A percentile compares a stretch with the other conserved stretches of the same genome.
Evolutionary conservation across 2,797 vertebrate genomes (phyloP).

Genomic region (Spondyliosoma cantharus): DNA sequence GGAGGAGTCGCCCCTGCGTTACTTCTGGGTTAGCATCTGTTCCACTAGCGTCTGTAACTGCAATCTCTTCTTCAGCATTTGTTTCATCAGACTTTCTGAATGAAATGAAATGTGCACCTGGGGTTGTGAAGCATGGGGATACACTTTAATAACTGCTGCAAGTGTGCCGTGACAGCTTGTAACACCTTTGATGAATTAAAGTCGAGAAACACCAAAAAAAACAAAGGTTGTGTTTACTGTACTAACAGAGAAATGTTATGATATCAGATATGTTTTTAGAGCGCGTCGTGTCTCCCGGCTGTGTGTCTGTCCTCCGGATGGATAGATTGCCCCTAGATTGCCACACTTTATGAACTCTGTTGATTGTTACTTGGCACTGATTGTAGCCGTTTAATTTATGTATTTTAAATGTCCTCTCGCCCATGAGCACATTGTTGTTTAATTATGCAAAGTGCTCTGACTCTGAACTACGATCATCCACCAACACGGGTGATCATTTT

Average conservation of each 20-base stretch:
- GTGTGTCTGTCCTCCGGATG: constrained; percentile 1
- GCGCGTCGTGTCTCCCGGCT: neutral
- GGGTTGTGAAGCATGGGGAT: neutral
- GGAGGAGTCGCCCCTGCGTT: neutral
- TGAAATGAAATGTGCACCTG: neutral
- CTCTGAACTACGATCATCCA: neutral
- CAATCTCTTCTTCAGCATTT: neutral
- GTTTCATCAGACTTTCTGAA: neutral
- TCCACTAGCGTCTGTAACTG: neutral
- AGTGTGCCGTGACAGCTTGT: neutral
- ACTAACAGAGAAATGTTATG: too few relatives aligned
- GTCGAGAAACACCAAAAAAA: neutral
- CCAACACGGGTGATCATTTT: neutral
- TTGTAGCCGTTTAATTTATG: constrained; percentile 47
- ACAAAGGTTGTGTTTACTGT: neutral
- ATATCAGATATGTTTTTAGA: neutral
- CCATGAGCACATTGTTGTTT: constrained; percentile 13
- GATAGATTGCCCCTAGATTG: neutral
- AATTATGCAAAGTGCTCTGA: constrained; percentile 28
- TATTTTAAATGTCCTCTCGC: constrained; percentile 36
- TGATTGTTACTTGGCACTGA: constrained; percentile 44
- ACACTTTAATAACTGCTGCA: neutral
- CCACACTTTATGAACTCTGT: constrained; percentile 16
- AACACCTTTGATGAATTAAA: neutral
- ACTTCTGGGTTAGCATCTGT: neutral